Evolutionary conservation across 2,888 invertebrate species (phyloP), one percentile per base, ranked within the genome.

Genomic region (Dugesia japonica): DNA sequence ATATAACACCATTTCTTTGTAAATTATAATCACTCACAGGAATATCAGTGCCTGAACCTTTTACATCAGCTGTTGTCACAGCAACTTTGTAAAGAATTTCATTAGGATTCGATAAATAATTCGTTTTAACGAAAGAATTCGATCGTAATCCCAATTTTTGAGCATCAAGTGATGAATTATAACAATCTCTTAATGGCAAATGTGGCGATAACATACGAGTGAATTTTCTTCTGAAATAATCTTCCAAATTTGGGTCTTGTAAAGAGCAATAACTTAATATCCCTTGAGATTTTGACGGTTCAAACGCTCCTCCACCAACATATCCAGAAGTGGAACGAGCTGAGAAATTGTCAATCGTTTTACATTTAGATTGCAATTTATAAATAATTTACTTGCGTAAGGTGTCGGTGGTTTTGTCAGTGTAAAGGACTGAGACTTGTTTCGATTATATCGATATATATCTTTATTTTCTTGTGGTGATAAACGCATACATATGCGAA

Each of bases 41-140:
- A 17, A 84, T 84, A 80, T 83, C 82, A 20, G 85, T 85, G 17
- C 82, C 82, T 27, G 82, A 81, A 77, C 81, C 81, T 77, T 82
- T 82, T 76, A 81, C 81, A 78, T 82, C 81, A 1, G 82, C 83
- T 9, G 85, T 85, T 23, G 81, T 82, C 0, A 85, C 82, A 42
- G 82, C 81, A 13, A 85, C 81, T 78, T 83, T 83, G 79, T 85
- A 85, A 26, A 82, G 56, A 9, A 79, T 71, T 42, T 79, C 78
- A 15, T 78, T 71, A 7, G 74, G 38, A 27, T 28, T 26, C 7
- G 33, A 71, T 20, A 72, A 27, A 0, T 75, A 26, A 72, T 72
- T 20, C 9, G 76, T 26, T 20, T 71, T 28, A 9, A 7, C 4
- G 15, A 27, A 27, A 4, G 71, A 71, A 72, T 76, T 72, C 1